Base-by-base conservation (phyloP, 2,113 vertebrate species). In the Prinia subflava region DNA sequence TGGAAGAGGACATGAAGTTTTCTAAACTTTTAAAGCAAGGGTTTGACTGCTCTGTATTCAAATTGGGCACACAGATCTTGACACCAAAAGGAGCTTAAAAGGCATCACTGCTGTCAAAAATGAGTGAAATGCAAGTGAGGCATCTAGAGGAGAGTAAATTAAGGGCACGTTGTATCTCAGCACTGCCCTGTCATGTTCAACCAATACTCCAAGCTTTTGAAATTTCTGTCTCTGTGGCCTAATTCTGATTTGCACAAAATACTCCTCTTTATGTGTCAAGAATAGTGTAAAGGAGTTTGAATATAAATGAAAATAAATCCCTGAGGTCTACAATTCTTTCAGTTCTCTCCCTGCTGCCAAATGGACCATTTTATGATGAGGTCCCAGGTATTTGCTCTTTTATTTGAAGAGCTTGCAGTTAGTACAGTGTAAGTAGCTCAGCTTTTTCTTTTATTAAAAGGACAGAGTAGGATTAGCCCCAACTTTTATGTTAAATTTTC, bases 221-320 rank as follows among this genome's bases (percentile, higher is more conserved):
- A 94, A 94, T 63, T 67, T 78, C 70, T n/a, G 44, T 80, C 82
- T 83, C 75, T 6, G 1, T 7, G 39, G 63, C 75, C 81, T 63
- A 90, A 88, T 74, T 88, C 75, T 77, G 70, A 88, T 81, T 86
- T 92, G 85, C 68, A 63, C 33, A 90, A 83, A 93, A 95, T 59
- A 41, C 19, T 82, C 79, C 44, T 74, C 76, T 87, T 91, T 21
- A 80, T 52, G 14, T 35, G 44, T 92, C 85, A 87, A 83, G 67
- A 82, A 59, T 15, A 47, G 73, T 0, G 2, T 49, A 77, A 88
- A 83, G 39, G 50, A 87, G 59, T 21, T 70, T 9, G 46, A 91
- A 80, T 86, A 69, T 13, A 95, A 92, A 96, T 83, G 68, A 46
- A 95, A 94, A 71, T 28, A 88, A 90, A 83, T 71, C 93, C 81